phyloP scores from a whole-genome alignment of 2,888 invertebrate species.

The Pharmacophagus antenor region DNA sequence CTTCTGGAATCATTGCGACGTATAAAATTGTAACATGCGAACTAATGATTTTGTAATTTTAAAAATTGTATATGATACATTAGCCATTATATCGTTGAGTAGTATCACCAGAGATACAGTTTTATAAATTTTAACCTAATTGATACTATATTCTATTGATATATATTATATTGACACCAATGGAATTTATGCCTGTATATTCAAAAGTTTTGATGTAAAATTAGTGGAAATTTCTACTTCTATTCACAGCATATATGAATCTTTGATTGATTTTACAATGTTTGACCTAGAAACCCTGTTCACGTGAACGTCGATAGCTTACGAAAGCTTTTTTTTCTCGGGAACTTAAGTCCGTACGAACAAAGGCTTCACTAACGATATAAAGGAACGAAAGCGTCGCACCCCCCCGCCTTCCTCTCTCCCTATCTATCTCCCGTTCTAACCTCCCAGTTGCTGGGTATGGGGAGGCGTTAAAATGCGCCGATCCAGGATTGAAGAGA shows the following conservation, averaged over 20 bases:
- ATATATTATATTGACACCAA: no score
- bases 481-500: constrained; percentile 26
- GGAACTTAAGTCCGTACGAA: constrained; percentile 42
- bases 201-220: no score
- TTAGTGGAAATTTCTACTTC: not conserved
- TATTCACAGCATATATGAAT: not conserved
- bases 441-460: constrained; percentile 1
- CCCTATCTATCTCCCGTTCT: no score
- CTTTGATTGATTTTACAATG: constrained; percentile 6
- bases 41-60: no score
- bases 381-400: constrained; percentile 43
- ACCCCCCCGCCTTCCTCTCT: constrained; percentile 30
- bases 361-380: constrained; percentile 53
- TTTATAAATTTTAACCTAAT: no score
- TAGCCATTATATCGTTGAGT: no score
- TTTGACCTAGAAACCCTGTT: constrained; percentile 41
- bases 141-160: no score
- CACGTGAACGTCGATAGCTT: constrained; percentile 38
- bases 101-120: no score
- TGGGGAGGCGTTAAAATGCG: constrained; percentile 39
- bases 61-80: no score
- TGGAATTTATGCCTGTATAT: no score
- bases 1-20: no score
- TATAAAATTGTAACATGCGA: no score
- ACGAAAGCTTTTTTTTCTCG: constrained; percentile 26